Base-by-base conservation (phyloP, 2,113 vertebrate genomes). In the Microcebus griseorufus region DNA sequence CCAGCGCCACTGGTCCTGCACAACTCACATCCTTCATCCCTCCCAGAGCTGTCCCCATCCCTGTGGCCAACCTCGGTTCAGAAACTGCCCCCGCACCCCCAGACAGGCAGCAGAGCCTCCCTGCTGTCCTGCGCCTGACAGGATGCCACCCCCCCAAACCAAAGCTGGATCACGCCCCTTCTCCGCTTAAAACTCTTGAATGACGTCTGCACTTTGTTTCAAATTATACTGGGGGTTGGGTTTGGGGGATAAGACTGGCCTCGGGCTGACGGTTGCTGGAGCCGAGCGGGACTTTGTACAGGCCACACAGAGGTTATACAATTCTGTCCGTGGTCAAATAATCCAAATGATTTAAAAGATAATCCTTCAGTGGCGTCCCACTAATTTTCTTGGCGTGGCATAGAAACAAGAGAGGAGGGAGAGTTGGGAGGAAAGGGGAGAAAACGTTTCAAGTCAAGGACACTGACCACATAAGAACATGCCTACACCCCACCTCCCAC, bases 151-250 rank as follows among this genome's bases (percentile, higher is more conserved):
- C 60, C 58, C 12, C 11, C 6, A 48, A 55, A 23, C 55, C 53
- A 75, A 88, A 37, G 6, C 58, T 27, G 17, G 13, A 82, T n/a
- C 25, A 45, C 2, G 1, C 9, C 22, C 27, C 17, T 64, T 55
- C 62, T 84, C n/a, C 34, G 29, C 79, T 12, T n/a, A 45, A 86
- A 64, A 55, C 25, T 6, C 39, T 45, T 78, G 69, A 34, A 4
- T 34, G 20, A 81, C 18, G 23, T 25, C 55, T 67, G 29, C 29
- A 27, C 20, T 39, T 8, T 42, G 53, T 42, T 58, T 65, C 53
- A 25, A 80, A n/a, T 1, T 27, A 39, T 3, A 1, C 51, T 0
- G 1, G n/a, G 25, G 2, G 8, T 0, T 2, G 39, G 5, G 0
- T 32, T 6, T 18, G 27, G 48, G 4, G 18, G 5, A n/a, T 3